phyloP scores from a whole-genome alignment of 2,113 vertebrate genomes.

The Hippocampus mohnikei region DNA sequence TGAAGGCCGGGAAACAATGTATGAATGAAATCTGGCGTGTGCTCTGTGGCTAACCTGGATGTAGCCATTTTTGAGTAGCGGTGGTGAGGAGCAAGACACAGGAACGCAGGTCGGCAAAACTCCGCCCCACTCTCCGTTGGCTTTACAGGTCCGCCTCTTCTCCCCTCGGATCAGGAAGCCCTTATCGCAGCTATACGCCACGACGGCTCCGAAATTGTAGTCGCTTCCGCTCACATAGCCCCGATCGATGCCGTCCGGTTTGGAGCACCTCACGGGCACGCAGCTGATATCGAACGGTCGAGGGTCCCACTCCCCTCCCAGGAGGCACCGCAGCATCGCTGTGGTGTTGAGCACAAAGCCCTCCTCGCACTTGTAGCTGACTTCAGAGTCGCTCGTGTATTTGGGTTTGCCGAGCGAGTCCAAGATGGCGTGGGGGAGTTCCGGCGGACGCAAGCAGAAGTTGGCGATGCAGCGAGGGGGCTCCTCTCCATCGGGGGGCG shows the following conservation, averaged over 20 bases:
- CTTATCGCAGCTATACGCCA: constrained; percentile 92
- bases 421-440: constrained; percentile 83
- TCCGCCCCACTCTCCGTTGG: constrained; percentile 89
- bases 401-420: constrained; percentile 86
- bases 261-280: constrained; percentile 87
- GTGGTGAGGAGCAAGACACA: constrained; percentile 81
- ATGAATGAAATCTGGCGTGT: neutral
- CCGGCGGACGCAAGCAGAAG: constrained; percentile 86
- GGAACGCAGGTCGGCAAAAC: constrained; percentile 84
- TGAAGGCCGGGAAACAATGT: too few species aligned
- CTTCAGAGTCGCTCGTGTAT: constrained; percentile 81
- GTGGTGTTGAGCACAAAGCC: constrained; percentile 91
- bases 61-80: constrained; percentile 80
- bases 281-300: constrained; percentile 84
- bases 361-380: constrained; percentile 93
- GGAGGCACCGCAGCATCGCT: constrained; percentile 81
- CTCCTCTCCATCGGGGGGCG: constrained; percentile 78
- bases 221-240: constrained; percentile 88
- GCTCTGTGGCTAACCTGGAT: constrained; percentile 75
- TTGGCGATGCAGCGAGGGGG: constrained; percentile 86
- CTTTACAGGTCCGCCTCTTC: constrained; percentile 90
- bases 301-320: constrained; percentile 90
- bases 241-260: constrained; percentile 78
- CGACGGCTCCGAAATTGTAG: constrained; percentile 91
- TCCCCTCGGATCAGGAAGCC: constrained; percentile 92